Evolutionary conservation across 2,113 vertebrate species (phyloP).

Genomic region (Brachyhypopomus gauderio): DNA sequence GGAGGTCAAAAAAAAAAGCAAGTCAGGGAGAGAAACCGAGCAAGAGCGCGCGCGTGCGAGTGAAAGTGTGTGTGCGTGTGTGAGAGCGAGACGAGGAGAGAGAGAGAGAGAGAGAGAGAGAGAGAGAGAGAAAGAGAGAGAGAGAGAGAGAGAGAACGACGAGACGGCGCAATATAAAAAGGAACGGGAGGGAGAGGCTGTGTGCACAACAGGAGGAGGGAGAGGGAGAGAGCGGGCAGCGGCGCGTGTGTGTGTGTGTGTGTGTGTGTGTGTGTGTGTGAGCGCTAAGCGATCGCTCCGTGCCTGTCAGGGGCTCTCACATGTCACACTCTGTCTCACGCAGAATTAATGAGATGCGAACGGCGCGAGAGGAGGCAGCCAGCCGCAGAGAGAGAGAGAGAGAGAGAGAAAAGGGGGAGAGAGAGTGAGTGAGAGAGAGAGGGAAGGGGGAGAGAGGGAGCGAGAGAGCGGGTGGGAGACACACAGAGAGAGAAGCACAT

Average conservation of each 20-base stretch:
- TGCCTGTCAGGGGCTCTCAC: slow-evolving; percentile 61
- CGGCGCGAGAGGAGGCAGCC: slow-evolving; percentile 21
- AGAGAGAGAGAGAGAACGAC: slow-evolving; percentile 45
- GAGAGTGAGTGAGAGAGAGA: slow-evolving; percentile 15
- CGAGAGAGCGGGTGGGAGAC: slow-evolving; percentile 3
- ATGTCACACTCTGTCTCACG: slow-evolving; percentile 59
- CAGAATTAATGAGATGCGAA: slow-evolving; percentile 61
- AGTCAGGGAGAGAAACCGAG: slow-evolving; percentile 36
- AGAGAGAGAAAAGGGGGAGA: slow-evolving; percentile 4
- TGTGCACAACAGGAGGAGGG: slow-evolving; percentile 12
- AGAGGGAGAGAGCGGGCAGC: not conserved
- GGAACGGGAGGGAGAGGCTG: slow-evolving; percentile 40
- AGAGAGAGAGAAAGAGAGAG: slow-evolving; percentile 21
- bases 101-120: slow-evolving; percentile 9
- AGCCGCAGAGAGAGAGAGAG: slow-evolving; percentile 33
- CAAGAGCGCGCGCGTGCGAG: slow-evolving; percentile 32
- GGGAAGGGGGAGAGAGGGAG: slow-evolving; percentile 20
- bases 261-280: slow-evolving; percentile 34
- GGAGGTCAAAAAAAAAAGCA: slow-evolving; percentile 22
- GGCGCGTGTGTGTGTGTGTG: slow-evolving; percentile 27
- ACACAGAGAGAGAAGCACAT: slow-evolving; percentile 13
- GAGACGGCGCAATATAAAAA: slow-evolving; percentile 44
- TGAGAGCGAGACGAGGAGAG: not conserved
- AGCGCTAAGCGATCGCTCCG: slow-evolving; percentile 55
- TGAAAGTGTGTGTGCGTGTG: slow-evolving; percentile 15